These are phyloP conservation scores for Megaceryle alcyon DNA, from an alignment of 2,797 vertebrate species.

Conservation along the genomic window DNA sequence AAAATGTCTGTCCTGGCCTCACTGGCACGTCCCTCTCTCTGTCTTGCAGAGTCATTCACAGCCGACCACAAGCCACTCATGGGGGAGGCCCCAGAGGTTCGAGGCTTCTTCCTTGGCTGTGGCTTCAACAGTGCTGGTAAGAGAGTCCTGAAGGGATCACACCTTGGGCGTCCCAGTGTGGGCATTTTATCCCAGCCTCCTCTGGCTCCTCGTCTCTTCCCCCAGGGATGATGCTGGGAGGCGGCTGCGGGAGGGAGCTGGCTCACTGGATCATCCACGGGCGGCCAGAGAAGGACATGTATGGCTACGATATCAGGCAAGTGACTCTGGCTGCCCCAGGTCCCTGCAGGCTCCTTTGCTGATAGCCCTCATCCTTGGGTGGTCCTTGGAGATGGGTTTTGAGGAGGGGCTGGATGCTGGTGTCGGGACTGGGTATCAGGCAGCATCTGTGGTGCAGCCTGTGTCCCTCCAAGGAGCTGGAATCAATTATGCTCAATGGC, in stretches of 20 bases:
- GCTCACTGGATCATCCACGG: constrained; percentile 94
- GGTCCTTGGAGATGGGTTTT: rapidly evolving
- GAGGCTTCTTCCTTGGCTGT: constrained; percentile 96
- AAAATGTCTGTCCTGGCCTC: rapidly evolving
- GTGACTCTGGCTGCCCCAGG: background rate
- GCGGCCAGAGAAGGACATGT: constrained; percentile 96
- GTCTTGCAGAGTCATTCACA: constrained; percentile 91
- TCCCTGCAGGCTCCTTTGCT: background rate
- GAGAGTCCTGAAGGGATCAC: background rate
- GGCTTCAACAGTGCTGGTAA: constrained; percentile 98
- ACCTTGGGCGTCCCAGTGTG: rapidly evolving
- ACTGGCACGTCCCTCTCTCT: background rate
- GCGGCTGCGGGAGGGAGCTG: constrained; percentile 94
- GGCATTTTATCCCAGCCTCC: rapidly evolving
- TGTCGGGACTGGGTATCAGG: background rate
- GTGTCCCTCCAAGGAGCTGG: background rate
- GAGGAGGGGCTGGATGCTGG: background rate
- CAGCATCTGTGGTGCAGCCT: background rate
- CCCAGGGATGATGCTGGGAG: constrained; percentile 97
- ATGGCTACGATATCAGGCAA: constrained; percentile 94
- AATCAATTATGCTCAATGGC: background rate
- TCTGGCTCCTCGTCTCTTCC: background rate
- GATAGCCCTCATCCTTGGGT: background rate
- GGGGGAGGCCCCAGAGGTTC: constrained; percentile 93
- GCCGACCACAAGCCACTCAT: constrained; percentile 96